Evolutionary conservation across 2,888 invertebrate genomes (phyloP).

Genomic region (Cantharis nigra): DNA sequence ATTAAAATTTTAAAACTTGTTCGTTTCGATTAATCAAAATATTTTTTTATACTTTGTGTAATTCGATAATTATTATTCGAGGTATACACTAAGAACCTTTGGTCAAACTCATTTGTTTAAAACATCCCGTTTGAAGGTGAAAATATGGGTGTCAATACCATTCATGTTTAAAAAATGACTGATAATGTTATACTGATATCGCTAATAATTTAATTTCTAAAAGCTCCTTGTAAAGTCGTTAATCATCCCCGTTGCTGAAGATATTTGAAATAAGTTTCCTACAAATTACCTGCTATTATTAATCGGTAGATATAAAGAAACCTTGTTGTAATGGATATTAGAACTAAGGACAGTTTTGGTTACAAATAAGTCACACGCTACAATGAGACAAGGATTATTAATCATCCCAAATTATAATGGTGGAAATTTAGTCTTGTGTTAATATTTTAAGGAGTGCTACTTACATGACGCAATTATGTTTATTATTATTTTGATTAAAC

Average conservation of each 20-base stretch:
- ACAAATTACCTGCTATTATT: background rate
- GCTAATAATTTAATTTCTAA: background rate
- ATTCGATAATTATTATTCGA: background rate
- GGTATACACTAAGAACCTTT: too few relatives aligned
- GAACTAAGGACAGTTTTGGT: conserved; percentile 13
- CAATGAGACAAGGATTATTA: conserved; percentile 25
- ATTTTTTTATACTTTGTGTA: background rate
- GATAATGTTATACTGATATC: background rate
- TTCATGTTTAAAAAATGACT: background rate
- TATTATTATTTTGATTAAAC: conserved; percentile 43
- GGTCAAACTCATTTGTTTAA: background rate
- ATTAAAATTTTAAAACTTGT: background rate
- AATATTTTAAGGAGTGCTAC: conserved; percentile 40
- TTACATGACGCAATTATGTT: conserved; percentile 40
- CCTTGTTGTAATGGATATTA: background rate
- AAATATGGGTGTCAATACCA: too few relatives aligned
- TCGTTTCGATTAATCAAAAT: background rate
- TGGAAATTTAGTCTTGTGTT: conserved; percentile 26
- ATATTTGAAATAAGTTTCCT: background rate
- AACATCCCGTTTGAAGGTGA: background rate
- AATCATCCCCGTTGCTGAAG: background rate
- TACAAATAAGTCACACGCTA: conserved; percentile 26
- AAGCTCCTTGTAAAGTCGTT: background rate
- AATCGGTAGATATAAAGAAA: background rate
- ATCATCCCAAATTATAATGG: conserved; percentile 28